Base-by-base conservation (phyloP, 2,797 vertebrate genomes). In the Paguma larvata region DNA sequence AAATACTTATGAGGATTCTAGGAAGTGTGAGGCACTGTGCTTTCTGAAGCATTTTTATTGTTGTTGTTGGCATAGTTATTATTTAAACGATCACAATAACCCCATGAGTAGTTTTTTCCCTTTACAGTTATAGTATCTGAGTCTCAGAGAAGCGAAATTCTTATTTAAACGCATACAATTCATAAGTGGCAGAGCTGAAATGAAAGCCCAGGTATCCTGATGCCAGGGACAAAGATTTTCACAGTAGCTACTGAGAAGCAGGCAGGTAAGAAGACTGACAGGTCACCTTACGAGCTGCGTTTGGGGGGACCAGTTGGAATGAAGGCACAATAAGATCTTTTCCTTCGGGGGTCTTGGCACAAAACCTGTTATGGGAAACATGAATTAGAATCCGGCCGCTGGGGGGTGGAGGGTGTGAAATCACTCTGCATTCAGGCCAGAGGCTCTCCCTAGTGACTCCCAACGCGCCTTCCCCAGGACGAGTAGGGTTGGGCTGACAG, bases 261-360 rank as follows among this genome's bases (percentile, higher is more conserved):
- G 16, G 32, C 75, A 27, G 68, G 23, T 18, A 13, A 46, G 41
- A 16, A 18, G 53, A 63, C 11, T 41, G 12, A 8, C 6, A 21
- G 4, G 0, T 46, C 1, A 4, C 44, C 16, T 32, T 34, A 53
- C 46, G 46, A 63, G 13, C 25, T 12, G 9, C 11, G 21, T 16
- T 19, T 11, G 18, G 6, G 32, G 8, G n/a, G 41, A 32, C 12
- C 62, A 27, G 30, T 18, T 83, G 67, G 44, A 75, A 84, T 6
- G 41, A 72, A 44, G 34, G 2, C 38, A 16, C 3, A 2, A 9
- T 0, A 2, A 2, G 10, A 27, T 44, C 25, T 15, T 46, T 34
- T 90, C 41, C 32, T 80, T 19, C 7, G 0, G 1, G 2, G n/a
- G 25, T 12, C 23, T 78, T 30, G 27, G 27, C 9, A 23, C 21